Evolutionary conservation across 2,888 invertebrate genomes (phyloP).

Genomic region (Cordilura impudica): DNA sequence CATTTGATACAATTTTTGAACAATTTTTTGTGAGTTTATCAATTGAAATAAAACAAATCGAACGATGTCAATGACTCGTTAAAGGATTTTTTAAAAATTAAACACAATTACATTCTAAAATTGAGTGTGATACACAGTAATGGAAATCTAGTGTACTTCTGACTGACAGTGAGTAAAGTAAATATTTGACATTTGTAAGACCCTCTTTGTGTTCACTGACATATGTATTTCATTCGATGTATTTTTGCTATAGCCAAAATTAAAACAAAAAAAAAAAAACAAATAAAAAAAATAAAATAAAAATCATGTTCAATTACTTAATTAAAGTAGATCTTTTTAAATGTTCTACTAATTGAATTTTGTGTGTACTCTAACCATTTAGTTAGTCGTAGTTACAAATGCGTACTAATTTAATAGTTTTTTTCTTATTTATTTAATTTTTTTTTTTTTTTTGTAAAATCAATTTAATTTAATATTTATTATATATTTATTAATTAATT

Average conservation of each 20-base stretch:
- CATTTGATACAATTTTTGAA: too few relatives aligned
- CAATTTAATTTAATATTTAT: neutral
- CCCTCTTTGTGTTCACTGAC: neutral
- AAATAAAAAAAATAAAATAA: too few relatives aligned
- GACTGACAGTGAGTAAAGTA: neutral
- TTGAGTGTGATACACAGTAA: neutral
- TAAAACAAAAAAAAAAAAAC: too few relatives aligned
- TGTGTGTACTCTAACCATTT: neutral
- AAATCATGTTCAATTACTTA: neutral
- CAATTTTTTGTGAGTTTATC: too few relatives aligned
- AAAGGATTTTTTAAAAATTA: neutral
- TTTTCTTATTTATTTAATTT: neutral
- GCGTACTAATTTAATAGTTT: neutral
- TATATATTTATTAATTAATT: slow-evolving; percentile 24
- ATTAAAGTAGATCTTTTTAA: neutral
- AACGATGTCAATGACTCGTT: too few relatives aligned
- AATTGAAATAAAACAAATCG: too few relatives aligned
- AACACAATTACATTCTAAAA: neutral
- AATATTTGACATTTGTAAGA: neutral
- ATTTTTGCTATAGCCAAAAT: neutral
- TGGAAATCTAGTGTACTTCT: neutral
- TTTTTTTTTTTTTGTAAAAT: slow-evolving; percentile 16
- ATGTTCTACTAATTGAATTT: neutral
- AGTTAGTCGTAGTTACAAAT: too few relatives aligned
- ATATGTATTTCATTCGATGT: neutral